Conservation (phyloP, 2,797 vertebrate species). For the Crenichthys baileyi region DNA sequence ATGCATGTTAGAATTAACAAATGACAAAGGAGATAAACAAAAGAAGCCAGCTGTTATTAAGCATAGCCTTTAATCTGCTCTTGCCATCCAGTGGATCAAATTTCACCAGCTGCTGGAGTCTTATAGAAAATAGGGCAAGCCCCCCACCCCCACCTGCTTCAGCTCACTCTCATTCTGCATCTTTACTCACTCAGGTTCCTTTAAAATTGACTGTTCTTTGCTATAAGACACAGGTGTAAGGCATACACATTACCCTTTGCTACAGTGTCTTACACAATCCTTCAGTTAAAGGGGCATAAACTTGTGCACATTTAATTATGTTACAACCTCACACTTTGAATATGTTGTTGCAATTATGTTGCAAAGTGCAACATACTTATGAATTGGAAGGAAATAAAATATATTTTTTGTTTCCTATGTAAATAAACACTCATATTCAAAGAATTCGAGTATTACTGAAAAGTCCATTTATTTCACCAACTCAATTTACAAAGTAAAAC, state of each 20-base stretch:
- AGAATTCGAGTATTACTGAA: no score
- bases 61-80: constrained; percentile 57
- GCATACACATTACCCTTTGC: constrained; percentile 5
- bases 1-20: constrained; percentile 28
- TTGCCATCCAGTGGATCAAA: constrained; percentile 41
- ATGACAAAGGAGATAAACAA: constrained; percentile 46
- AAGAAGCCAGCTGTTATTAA: constrained; percentile 53
- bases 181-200: constrained; percentile 19
- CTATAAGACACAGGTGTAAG: not conserved
- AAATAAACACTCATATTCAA: no score
- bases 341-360: no score
- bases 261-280: not conserved
- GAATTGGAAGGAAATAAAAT: no score
- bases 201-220: constrained; percentile 22
- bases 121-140: constrained; percentile 48
- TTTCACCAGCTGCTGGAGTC: constrained; percentile 43
- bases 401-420: no score
- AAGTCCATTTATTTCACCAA: no score
- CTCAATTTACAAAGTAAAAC: no score
- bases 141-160: not conserved
- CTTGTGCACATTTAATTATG: not conserved
- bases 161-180: constrained; percentile 20
- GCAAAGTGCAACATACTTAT: no score
- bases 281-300: not conserved
- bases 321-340: not conserved